Evolutionary conservation across 2,888 invertebrate genomes (phyloP).

Genomic region (Hypsopygia costalis): DNA sequence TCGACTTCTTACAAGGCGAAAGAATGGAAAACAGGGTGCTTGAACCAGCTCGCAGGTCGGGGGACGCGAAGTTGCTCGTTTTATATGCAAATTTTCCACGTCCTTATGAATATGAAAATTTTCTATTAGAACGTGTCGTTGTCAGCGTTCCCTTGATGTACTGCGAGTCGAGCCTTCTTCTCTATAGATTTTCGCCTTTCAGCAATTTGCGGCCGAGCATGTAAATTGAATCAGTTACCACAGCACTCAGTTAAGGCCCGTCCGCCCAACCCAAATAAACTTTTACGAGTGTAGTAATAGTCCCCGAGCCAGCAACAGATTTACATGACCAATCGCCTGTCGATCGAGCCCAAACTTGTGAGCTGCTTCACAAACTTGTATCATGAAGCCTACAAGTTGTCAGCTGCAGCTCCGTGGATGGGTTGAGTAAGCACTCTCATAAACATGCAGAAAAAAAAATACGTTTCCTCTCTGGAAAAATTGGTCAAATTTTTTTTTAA

Average conservation of each 20-base stretch:
- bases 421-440: no score
- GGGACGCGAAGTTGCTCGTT: constrained; percentile 70
- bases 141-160: constrained; percentile 70
- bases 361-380: no score
- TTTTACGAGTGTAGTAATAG: no score
- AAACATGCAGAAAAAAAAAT: no score
- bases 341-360: no score
- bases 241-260: constrained; percentile 11
- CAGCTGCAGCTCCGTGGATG: no score
- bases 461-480: no score
- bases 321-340: no score
- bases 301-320: no score
- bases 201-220: constrained; percentile 42
- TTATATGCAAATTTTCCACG: constrained; percentile 77
- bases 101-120: constrained; percentile 81
- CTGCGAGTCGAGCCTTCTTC: constrained; percentile 47
- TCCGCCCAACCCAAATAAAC: not conserved
- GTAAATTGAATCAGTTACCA: constrained; percentile 41
- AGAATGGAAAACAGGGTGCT: constrained; percentile 63
- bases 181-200: constrained; percentile 48
- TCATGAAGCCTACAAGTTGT: no score
- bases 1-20: constrained; percentile 54
- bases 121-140: constrained; percentile 78
- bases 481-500: no score
- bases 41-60: constrained; percentile 44